These are phyloP conservation scores for Saimiri boliviensis DNA, from an alignment of 2,113 vertebrate genomes.

Conservation along the genomic window DNA sequence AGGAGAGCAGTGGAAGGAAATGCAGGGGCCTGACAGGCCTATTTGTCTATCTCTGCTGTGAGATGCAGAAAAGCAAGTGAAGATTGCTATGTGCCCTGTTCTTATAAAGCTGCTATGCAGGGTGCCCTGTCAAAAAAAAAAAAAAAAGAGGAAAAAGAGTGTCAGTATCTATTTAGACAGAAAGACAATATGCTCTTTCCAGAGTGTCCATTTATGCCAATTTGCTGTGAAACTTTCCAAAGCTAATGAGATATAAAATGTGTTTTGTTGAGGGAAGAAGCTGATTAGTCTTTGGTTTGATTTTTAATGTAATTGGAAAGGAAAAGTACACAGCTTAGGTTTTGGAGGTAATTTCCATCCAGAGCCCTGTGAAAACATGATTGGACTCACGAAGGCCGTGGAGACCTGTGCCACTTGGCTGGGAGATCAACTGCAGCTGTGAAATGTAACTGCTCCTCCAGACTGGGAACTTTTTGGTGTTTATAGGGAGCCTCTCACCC, in stretches of 20 bases:
- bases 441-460: background rate
- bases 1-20: background rate
- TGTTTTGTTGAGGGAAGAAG: background rate
- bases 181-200: slow-evolving; percentile 15
- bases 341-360: background rate
- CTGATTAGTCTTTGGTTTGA: slow-evolving; percentile 48
- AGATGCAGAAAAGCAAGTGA: background rate
- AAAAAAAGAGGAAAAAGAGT: background rate
- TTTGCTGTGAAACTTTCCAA: slow-evolving; percentile 45
- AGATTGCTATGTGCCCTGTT: accelerated
- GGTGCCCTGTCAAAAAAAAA: background rate
- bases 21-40: background rate
- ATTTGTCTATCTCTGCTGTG: background rate
- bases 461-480: background rate
- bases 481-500: background rate
- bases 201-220: background rate
- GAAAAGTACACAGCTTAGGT: background rate
- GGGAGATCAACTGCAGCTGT: background rate
- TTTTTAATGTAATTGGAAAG: slow-evolving; percentile 31
- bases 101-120: background rate
- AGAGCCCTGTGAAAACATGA: background rate
- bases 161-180: background rate
- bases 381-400: accelerated
- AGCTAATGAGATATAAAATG: slow-evolving; percentile 54
- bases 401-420: background rate